Evolutionary conservation across 1,140 invertebrate species (phyloP), one percentile per base, ranked within the genome.

Genomic region (Rhopalosiphum padi): DNA sequence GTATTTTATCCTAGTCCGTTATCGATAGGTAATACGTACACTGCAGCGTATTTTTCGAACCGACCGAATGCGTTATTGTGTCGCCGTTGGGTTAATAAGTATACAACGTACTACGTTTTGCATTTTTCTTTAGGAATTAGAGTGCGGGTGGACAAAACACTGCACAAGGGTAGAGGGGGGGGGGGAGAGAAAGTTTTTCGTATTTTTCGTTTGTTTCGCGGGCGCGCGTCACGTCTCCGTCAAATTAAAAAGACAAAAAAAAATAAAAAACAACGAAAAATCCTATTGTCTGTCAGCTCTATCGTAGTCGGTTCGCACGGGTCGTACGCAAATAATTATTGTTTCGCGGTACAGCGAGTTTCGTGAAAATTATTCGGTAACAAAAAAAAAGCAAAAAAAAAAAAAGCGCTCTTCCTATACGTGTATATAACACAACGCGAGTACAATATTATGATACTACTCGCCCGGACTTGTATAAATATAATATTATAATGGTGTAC

Each of bases 301-400:
- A 30, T 43, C 41, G 25, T n/a, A n/a, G n/a, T 87, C 30, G 41
- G 85, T 46, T 87, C 43, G 35, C 30, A 46, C 83, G 83, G 43
- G 25, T 77, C 43, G 41, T 87, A 87, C 85, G 46, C 46, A 22
- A 88, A 88, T n/a, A n/a, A 88, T n/a, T n/a, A 51, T 88, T 88
- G 48, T 88, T 88, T 48, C 86, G 46, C 30, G 43, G 86, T 48
- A 48, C 30, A 48, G 4, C 86, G 43, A 88, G 41, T 86, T 86
- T 86, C 30, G 43, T 35, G 86, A 88, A 88, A 48, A 48, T 48
- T 21, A 23, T 46, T 86, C 23, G 41, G 25, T 6, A 85, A 51
- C 48, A 51, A 15, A 51, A 48, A 48, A 48, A 46, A 48, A 48
- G 3, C n/a, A 51, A 18, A 51, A 51, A 15, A 15, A 51, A 51